Conservation (phyloP, 2,797 vertebrate species). For the Cyclopterus lumpus region DNA sequence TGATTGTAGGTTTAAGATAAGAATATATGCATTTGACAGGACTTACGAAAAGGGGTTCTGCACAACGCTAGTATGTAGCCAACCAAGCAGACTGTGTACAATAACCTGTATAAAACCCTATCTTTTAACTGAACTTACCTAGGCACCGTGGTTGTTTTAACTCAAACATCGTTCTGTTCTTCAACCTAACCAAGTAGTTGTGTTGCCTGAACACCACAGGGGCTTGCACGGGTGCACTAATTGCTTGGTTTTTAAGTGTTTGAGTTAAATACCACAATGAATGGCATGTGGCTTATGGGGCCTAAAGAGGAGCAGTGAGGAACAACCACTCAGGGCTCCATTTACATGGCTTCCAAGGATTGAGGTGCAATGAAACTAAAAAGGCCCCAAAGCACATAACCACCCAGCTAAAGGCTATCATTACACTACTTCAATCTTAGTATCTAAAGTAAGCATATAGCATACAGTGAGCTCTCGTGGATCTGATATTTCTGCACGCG, state of each 20-base stretch:
- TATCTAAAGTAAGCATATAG: neutral
- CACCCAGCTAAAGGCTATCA: neutral
- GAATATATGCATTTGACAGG: neutral
- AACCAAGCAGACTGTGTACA: neutral
- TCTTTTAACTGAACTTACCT: no score
- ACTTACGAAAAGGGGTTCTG: neutral
- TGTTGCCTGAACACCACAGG: neutral
- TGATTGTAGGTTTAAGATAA: conserved; percentile 5
- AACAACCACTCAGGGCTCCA: neutral
- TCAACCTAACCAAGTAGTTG: neutral
- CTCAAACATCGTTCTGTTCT: neutral
- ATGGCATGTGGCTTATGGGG: neutral
- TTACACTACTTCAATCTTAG: neutral
- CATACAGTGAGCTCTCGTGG: neutral
- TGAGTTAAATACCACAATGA: neutral
- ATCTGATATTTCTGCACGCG: neutral
- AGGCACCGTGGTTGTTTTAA: no score
- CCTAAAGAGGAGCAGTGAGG: neutral
- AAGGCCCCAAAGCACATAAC: neutral
- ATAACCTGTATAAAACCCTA: neutral
- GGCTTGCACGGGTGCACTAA: neutral
- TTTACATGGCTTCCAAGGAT: neutral
- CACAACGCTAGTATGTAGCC: neutral
- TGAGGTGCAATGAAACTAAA: neutral
- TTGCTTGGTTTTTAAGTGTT: neutral